Conservation (phyloP, 64 coral and sea anemone genomes). For the Montipora capricornis region DNA sequence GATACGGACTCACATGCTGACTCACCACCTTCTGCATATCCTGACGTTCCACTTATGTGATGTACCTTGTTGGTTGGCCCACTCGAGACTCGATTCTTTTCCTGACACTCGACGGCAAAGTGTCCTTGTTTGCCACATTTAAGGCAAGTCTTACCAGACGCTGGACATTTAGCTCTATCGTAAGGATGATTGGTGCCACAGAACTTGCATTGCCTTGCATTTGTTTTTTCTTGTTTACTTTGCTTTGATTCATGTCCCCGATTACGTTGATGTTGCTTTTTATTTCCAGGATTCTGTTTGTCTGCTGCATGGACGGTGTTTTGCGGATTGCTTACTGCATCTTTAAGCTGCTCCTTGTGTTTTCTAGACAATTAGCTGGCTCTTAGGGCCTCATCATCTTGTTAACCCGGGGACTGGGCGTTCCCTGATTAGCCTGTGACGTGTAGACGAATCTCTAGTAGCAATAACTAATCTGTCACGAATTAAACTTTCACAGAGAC, state of each 20-base stretch:
- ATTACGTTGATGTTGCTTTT: not conserved
- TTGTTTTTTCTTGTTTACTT: not conserved
- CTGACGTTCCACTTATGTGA: not conserved
- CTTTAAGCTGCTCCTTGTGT: not conserved
- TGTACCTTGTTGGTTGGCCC: not conserved
- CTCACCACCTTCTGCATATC: not conserved
- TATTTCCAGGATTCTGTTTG: not conserved
- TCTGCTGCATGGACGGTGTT: not conserved
- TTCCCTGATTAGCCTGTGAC: not conserved
- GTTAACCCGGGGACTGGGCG: not conserved
- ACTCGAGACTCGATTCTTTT: not conserved
- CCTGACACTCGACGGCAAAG: not conserved
- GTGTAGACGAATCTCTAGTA: not conserved
- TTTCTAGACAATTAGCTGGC: too few species aligned
- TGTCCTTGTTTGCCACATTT: conserved; percentile 22
- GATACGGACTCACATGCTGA: too few species aligned
- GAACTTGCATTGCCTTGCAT: not conserved
- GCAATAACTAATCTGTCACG: conserved; percentile 3
- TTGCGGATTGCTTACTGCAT: not conserved
- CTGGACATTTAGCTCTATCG: not conserved
- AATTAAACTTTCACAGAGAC: not conserved
- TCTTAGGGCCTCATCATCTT: not conserved
- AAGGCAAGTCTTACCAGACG: conserved; percentile 7
- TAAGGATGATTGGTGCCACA: not conserved
- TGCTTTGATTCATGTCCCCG: too few species aligned